phyloP scores from a whole-genome alignment of 37 sponge, comb jelly and placozoan genomes.

The Dysidea cf. avara region DNA sequence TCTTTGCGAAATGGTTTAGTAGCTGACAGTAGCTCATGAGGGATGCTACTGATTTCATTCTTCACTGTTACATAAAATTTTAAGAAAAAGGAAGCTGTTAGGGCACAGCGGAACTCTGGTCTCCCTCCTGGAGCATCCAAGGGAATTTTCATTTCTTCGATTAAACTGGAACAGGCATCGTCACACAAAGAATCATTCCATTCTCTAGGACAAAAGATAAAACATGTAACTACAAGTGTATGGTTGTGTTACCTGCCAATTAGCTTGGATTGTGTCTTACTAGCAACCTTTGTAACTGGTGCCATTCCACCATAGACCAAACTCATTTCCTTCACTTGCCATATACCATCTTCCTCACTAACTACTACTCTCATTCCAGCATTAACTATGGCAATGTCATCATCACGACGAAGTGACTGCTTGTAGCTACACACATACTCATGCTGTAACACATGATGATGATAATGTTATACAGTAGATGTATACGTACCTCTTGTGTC shows the following conservation, averaged over 20 bases:
- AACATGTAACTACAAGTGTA: neutral
- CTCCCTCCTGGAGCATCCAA: slow-evolving; percentile 51
- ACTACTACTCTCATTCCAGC: slow-evolving; percentile 36
- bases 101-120: slow-evolving; percentile 46
- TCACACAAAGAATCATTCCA: slow-evolving; percentile 10
- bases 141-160: slow-evolving; percentile 23
- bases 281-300: slow-evolving; percentile 23
- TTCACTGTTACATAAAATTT: slow-evolving; percentile 59
- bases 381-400: slow-evolving; percentile 66
- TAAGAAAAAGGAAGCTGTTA: slow-evolving; percentile 54
- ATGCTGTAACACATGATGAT: slow-evolving; percentile 13
- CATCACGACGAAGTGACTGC: slow-evolving; percentile 48
- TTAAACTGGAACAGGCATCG: slow-evolving; percentile 7
- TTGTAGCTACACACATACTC: slow-evolving; percentile 51
- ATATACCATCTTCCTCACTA: neutral
- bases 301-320: slow-evolving; percentile 64
- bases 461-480: neutral
- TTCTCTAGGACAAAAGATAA: neutral
- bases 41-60: neutral
- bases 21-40: neutral
- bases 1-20: neutral
- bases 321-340: slow-evolving; percentile 9
- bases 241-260: slow-evolving; percentile 29
- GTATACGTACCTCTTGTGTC: slow-evolving; percentile 38
- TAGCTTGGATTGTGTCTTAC: slow-evolving; percentile 4